Conservation (phyloP, 2,113 vertebrate genomes). For the Seriola aureovittata region DNA sequence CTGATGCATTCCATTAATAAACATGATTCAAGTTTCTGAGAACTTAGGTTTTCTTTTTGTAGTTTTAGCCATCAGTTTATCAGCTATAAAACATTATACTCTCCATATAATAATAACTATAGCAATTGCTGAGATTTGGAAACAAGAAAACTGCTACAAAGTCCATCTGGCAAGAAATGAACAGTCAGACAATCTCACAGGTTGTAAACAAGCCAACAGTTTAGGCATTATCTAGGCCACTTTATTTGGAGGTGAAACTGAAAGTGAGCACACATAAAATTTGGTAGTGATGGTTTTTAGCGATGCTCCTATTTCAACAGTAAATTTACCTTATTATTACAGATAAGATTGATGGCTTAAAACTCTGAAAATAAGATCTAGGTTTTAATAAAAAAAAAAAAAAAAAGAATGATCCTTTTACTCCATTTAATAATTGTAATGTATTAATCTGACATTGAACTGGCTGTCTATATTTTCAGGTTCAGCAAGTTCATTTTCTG, state of each 20-base stretch:
- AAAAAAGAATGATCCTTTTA: no score
- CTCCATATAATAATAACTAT: not conserved
- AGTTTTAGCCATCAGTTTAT: not conserved
- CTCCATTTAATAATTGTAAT: not conserved
- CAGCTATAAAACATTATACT: not conserved
- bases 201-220: not conserved
- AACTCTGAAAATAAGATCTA: not conserved
- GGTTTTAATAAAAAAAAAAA: not conserved
- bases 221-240: not conserved
- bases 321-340: not conserved
- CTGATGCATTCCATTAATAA: not conserved
- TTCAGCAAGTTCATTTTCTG: slow-evolving; percentile 86
- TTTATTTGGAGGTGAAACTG: not conserved
- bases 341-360: not conserved
- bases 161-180: not conserved
- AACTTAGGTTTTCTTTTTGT: not conserved
- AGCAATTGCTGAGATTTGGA: not conserved
- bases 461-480: slow-evolving; percentile 74
- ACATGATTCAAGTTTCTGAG: not conserved
- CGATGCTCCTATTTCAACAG: not conserved
- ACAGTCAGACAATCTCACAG: not conserved
- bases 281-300: not conserved
- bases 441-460: not conserved
- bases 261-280: not conserved
- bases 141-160: not conserved